These are phyloP conservation scores for Calameuta pallipes DNA, from an alignment of 2,888 invertebrate species.

Conservation along the genomic window DNA sequence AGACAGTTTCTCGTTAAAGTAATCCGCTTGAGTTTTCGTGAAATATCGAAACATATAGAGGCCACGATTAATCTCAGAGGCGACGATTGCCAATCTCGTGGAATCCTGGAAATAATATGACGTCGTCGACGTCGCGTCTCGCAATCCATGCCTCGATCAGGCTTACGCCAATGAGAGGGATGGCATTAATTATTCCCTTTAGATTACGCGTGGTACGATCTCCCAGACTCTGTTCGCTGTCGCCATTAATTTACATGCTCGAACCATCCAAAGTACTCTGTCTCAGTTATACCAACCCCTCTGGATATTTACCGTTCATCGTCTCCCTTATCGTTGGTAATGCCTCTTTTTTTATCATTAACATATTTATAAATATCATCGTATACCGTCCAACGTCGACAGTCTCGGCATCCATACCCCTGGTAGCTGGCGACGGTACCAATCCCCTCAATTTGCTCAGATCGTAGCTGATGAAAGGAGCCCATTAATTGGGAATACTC, in stretches of 20 bases:
- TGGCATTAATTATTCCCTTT: conserved; percentile 49
- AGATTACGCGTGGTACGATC: conserved; percentile 42
- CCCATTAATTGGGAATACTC: conserved; percentile 61
- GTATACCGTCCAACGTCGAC: not conserved
- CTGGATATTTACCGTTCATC: conserved; percentile 29
- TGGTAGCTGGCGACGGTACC: not conserved
- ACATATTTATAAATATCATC: conserved; percentile 49
- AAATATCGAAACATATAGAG: not conserved
- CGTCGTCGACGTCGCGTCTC: not conserved
- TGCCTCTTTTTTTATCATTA: conserved; percentile 48
- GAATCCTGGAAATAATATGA: not conserved
- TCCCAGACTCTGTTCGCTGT: conserved; percentile 25
- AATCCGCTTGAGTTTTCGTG: not conserved
- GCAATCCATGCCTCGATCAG: conserved; percentile 2
- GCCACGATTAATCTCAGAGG: not conserved
- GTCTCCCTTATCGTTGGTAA: conserved; percentile 37
- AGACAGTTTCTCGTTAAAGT: not conserved
- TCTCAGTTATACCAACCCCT: conserved; percentile 7
- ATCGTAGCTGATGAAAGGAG: conserved; percentile 52
- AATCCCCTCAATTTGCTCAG: conserved; percentile 29
- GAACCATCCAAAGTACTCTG: not conserved
- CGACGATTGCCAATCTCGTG: not conserved
- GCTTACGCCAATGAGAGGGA: conserved; percentile 32
- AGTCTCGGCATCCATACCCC: not conserved
- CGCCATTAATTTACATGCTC: conserved; percentile 40